These are phyloP conservation scores for Sialis fuliginosa DNA, from an alignment of 2,888 invertebrate genomes.

Conservation along the genomic window DNA sequence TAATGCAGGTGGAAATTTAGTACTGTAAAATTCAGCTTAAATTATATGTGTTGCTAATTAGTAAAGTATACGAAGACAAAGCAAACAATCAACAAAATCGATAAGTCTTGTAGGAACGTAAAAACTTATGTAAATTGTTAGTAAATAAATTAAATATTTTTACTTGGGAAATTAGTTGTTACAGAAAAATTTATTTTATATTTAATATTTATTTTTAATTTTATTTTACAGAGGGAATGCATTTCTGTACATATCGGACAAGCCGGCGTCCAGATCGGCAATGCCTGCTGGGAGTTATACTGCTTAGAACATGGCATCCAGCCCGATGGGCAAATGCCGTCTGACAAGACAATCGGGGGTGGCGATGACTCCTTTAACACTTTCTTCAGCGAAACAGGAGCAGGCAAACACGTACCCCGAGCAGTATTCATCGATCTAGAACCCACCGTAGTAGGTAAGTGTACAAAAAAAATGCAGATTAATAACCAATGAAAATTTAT, in stretches of 20 bases:
- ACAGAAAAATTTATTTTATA: no score
- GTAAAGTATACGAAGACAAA: no score
- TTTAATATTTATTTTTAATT: no score
- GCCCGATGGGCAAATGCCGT: conserved; percentile 29
- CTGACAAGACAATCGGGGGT: conserved; percentile 25
- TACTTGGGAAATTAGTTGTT: no score
- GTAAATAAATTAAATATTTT: no score
- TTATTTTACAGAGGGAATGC: conserved; percentile 40
- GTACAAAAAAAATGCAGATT: not conserved
- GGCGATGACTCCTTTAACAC: conserved; percentile 21
- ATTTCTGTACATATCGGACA: conserved; percentile 43
- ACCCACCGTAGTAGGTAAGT: conserved; percentile 41
- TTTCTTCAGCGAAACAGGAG: conserved; percentile 24
- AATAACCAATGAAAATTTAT: no score
- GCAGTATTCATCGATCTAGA: conserved; percentile 49
- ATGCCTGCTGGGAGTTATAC: conserved; percentile 24
- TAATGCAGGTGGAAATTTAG: no score
- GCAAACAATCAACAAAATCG: no score
- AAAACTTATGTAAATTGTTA: no score
- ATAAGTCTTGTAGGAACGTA: no score
- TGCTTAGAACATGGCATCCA: conserved; percentile 25
- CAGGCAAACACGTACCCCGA: conserved; percentile 41
- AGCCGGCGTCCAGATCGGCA: conserved; percentile 25
- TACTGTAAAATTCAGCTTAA: no score
- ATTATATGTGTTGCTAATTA: no score